Evolutionary conservation across 2,797 vertebrate species (phyloP), one percentile per base, ranked within the genome.

Genomic region (Mycteria americana): DNA sequence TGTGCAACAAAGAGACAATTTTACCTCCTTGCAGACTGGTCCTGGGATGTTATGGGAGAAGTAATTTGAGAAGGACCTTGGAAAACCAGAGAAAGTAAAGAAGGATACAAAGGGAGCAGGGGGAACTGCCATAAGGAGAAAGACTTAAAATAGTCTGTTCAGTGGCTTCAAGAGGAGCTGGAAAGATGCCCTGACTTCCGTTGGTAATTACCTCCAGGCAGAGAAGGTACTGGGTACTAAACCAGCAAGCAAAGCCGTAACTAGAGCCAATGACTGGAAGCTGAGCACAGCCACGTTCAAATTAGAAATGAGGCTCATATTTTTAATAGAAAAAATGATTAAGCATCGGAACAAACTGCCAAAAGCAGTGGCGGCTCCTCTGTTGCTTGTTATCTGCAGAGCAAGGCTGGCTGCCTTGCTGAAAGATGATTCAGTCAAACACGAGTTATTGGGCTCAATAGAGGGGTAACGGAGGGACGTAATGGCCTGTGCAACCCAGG

Each of bases 321-420:
- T 96, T 97, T 95, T 96, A 97, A 97, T 95, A 95, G 96, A 92
- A 94, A 92, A 97, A 95, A 96, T 96, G 95, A 97, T 97, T 96
- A 96, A 97, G 78, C 95, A 60, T 95, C 0, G n/a, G 94, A 95
- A 95, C 94, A 93, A 96, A 89, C 81, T 95, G 93, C 93, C 94
- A 80, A 92, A 96, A 94, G 60, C 86, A 50, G 13, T 60, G 79
- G 91, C 22, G 1, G 56, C 85, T 96, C 68, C 95, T 95, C 84
- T 77, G 70, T 86, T 6, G 4, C 90, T 91, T 96, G 92, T 94
- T 95, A 95, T 92, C 94, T 94, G 92, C 90, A 80, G 69, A 77
- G 81, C 92, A 96, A 91, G 96, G 88, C 85, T 97, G 95, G 51
- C 85, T 95, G 94, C 83, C 90, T 89, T 35, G 43, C 95, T 96